A percentile compares a stretch with the other conserved stretches of the same genome.
These are phyloP conservation scores for Callospermophilus lateralis DNA, from an alignment of 2,113 vertebrate species.

Conservation along the genomic window DNA sequence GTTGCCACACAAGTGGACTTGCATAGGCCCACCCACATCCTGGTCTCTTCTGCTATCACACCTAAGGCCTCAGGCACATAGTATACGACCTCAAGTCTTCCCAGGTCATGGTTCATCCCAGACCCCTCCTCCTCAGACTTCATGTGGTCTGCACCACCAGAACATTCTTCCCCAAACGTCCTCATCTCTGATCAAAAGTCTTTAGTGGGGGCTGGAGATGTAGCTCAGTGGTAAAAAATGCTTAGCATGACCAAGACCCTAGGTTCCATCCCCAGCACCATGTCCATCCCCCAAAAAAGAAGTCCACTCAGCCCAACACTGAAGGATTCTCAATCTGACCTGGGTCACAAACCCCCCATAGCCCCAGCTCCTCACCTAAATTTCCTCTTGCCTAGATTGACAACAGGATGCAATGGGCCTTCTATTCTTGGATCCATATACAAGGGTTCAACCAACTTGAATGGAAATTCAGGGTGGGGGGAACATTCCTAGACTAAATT, in stretches of 20 bases:
- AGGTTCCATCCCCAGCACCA: not conserved
- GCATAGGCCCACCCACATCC: not conserved
- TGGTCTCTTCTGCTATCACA: not conserved
- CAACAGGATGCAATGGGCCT: not conserved
- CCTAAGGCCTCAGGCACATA: fast-evolving
- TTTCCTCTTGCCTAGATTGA: not conserved
- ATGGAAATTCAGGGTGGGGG: too few relatives aligned
- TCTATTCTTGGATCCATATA: not conserved
- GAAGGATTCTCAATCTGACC: not conserved
- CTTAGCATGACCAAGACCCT: not conserved
- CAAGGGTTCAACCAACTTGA: not conserved
- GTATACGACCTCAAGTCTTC: fast-evolving
- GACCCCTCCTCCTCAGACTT: not conserved
- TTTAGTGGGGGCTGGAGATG: not conserved
- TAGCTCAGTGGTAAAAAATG: not conserved
- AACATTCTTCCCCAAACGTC: not conserved
- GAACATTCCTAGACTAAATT: not conserved
- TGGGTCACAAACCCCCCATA: not conserved
- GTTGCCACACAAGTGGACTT: not conserved
- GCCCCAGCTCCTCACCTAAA: not conserved
- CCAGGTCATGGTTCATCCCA: not conserved
- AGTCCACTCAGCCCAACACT: not conserved
- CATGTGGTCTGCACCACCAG: fast-evolving
- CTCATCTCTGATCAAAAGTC: not conserved
- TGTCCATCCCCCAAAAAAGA: too few relatives aligned